Base-by-base conservation (phyloP, 2,113 vertebrate genomes). In the Laterallus jamaicensis region DNA sequence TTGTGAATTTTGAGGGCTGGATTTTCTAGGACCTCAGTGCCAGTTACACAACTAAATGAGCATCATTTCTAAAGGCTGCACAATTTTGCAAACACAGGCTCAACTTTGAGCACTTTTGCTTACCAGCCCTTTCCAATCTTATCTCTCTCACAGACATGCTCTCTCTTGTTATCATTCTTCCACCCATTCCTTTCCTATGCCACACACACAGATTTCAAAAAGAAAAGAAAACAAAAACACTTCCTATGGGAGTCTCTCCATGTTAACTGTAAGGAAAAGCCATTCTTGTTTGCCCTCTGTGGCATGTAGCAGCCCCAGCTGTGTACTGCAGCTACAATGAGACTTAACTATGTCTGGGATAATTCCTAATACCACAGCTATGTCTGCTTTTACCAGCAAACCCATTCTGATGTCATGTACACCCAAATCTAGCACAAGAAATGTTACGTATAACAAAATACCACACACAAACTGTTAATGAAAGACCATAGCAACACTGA, bases 121-220 rank as follows among this genome's bases (percentile, higher is more conserved):
- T 93, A 95, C 83, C 69, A 95, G 81, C 26, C 74, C 74, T 91
- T 93, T 97, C 78, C 93, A 92, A 82, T 88, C 96, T 96, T 95
- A 92, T 92, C 88, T 94, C 83, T 88, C 68, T 60, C 68, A 15
- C 83, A 86, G 91, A 80, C 88, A 47, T 93, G 92, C 92, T 93
- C 88, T 78, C 63, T 95, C 95, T 92, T 92, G 92, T 88, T 91
- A 93, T 94, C 70, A n/a, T 93, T 80, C 94, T 97, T 90, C 94
- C 92, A 94, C 64, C 73, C 66, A 75, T 92, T 77, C 86, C 39
- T 67, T 94, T 95, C 82, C 80, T 94, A 74, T 67, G 59, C 59
- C 82, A 95, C 69, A 90, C 93, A 97, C 93, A 97, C 78, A 84
- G 85, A 77, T 93, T 83, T 78, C 31, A 47, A 73, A 73, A 49